Percentiles rank a stretch among this genome's conserved stretches.
phyloP scores from a whole-genome alignment of 2,888 invertebrate species.

The Drosophila lutescens region DNA sequence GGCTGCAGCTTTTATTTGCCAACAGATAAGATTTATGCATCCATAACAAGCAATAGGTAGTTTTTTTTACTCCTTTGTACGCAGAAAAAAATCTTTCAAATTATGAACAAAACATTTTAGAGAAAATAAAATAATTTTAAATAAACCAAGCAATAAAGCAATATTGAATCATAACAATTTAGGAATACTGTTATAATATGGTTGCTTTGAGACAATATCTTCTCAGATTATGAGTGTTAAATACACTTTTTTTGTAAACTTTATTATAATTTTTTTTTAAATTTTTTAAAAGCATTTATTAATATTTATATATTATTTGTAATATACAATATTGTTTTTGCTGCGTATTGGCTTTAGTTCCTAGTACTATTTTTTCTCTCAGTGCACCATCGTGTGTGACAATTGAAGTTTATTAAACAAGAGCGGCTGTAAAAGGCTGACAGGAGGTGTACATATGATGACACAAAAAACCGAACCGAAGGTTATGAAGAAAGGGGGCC shows the following conservation, averaged over 20 bases:
- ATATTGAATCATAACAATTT: too few relatives aligned
- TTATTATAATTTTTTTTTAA: too few relatives aligned
- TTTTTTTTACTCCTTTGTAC: neutral
- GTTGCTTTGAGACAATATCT: too few relatives aligned
- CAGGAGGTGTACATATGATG: conserved; percentile 12
- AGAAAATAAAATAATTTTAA: too few relatives aligned
- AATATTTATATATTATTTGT: too few relatives aligned
- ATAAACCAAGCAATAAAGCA: too few relatives aligned
- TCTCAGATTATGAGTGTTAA: too few relatives aligned
- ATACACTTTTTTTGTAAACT: too few relatives aligned
- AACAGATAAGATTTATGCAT: conserved; percentile 42
- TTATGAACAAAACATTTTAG: neutral
- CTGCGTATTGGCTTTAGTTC: too few relatives aligned
- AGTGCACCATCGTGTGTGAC: conserved; percentile 34
- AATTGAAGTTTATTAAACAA: conserved; percentile 46
- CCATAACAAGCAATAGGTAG: conserved; percentile 17
- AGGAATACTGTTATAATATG: too few relatives aligned
- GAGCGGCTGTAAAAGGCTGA: conserved; percentile 46
- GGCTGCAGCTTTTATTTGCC: conserved; percentile 44
- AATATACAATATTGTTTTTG: too few relatives aligned
- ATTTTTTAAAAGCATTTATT: too few relatives aligned
- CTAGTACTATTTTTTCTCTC: neutral
- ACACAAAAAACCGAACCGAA: conserved; percentile 24
- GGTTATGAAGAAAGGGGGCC: conserved; percentile 23
- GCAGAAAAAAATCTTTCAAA: neutral